phyloP scores from a whole-genome alignment of 2,797 vertebrate genomes.

The Heterohyrax brucei region DNA sequence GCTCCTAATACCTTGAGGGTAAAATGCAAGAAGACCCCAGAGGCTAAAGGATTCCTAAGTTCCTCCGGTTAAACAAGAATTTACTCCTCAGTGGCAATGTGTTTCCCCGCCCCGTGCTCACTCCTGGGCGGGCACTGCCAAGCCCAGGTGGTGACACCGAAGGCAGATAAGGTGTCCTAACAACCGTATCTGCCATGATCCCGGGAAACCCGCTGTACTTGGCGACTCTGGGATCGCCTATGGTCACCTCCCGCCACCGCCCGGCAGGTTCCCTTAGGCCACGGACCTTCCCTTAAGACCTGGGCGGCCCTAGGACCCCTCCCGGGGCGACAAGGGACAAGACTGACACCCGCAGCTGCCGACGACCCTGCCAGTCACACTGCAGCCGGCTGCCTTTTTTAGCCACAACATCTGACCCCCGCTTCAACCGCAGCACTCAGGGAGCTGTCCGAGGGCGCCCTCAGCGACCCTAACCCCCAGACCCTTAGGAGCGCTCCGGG shows the following conservation, averaged over 20 bases:
- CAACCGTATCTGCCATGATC: conserved; percentile 43
- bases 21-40: conserved; percentile 35
- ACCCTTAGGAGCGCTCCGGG: not conserved
- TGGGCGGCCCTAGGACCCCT: not conserved
- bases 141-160: conserved; percentile 61
- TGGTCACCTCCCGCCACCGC: not conserved
- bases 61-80: conserved; percentile 62
- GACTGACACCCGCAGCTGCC: conserved; percentile 91
- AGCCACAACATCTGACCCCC: conserved; percentile 85
- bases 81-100: conserved; percentile 26
- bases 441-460: conserved; percentile 21
- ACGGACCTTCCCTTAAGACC: not conserved
- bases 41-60: conserved; percentile 35
- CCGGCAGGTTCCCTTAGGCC: not conserved
- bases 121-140: not conserved
- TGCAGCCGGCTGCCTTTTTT: conserved; percentile 88
- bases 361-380: conserved; percentile 75
- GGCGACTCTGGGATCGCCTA: not conserved
- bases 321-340: not conserved
- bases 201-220: conserved; percentile 1
- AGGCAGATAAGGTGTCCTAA: conserved; percentile 72
- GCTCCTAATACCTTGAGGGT: conserved; percentile 38
- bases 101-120: conserved; percentile 41
- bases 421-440: conserved; percentile 19
- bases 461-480: not conserved